These are phyloP conservation scores for Balanococcus diminutus DNA, from an alignment of 2,888 invertebrate genomes.

Conservation along the genomic window DNA sequence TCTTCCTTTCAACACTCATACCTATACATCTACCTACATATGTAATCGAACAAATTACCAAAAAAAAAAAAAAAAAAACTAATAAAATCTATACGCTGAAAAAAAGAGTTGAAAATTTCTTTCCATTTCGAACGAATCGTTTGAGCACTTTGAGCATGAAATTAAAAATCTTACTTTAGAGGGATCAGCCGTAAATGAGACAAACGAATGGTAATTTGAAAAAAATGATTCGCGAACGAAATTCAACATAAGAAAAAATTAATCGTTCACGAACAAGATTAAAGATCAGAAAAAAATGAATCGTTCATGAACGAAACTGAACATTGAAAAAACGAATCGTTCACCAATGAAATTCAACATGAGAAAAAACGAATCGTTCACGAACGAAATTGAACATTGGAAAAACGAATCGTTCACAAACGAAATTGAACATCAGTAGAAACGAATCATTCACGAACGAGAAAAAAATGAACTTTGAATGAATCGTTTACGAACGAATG, in stretches of 20 bases:
- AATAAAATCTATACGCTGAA: too few species aligned
- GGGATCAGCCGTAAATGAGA: too few species aligned
- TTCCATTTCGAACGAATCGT: too few species aligned
- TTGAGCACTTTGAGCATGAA: too few species aligned
- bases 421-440: not conserved
- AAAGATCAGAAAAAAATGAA: not conserved
- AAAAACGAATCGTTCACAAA: not conserved
- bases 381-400: not conserved
- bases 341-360: not conserved
- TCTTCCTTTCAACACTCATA: not conserved
- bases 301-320: not conserved
- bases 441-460: not conserved
- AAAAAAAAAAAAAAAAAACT: too few species aligned
- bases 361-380: not conserved
- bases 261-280: not conserved
- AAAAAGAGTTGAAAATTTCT: too few species aligned
- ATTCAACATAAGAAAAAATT: not conserved
- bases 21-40: not conserved
- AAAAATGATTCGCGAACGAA: too few species aligned
- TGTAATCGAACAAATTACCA: too few species aligned
- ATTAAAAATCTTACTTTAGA: too few species aligned
- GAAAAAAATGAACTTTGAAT: not conserved
- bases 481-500: not conserved
- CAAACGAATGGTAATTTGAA: too few species aligned
- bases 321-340: not conserved